Percentiles rank a stretch among this genome's conserved stretches.
Conservation (phyloP, 2,888 invertebrate genomes). For the Lasioglossum leucozonium region DNA sequence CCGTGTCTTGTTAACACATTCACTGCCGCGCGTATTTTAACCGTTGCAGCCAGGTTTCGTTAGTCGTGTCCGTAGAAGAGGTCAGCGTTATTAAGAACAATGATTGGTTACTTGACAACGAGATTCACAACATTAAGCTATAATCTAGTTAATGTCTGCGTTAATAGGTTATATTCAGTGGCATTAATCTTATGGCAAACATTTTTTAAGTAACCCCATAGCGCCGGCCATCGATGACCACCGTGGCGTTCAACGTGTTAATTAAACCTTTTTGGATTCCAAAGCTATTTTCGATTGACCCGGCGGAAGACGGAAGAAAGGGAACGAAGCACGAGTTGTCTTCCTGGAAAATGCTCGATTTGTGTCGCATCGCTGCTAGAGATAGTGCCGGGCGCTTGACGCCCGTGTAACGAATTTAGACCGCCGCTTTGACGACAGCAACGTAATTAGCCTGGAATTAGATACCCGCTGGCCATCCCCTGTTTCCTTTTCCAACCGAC, state of each 20-base stretch:
- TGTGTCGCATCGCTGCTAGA: constrained; percentile 37
- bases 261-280: neutral
- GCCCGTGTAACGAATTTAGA: constrained; percentile 76
- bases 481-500: constrained; percentile 36
- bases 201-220: neutral
- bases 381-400: constrained; percentile 61
- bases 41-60: too few relatives aligned
- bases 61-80: too few relatives aligned
- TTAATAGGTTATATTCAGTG: neutral
- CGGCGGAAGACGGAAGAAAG: neutral
- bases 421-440: constrained; percentile 77
- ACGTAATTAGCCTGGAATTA: constrained; percentile 78
- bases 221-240: neutral
- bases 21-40: too few relatives aligned
- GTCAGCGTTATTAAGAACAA: too few relatives aligned
- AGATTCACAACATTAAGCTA: too few relatives aligned
- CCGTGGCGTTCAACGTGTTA: neutral
- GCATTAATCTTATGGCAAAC: neutral
- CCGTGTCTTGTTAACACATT: too few relatives aligned
- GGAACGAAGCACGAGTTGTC: constrained; percentile 11
- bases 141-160: too few relatives aligned
- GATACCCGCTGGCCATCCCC: constrained; percentile 60
- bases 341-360: constrained; percentile 55
- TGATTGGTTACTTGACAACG: too few relatives aligned
- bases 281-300: constrained; percentile 1